Evolutionary conservation across 1,140 invertebrate genomes (phyloP).

Genomic region (Aphidius gifuensis): DNA sequence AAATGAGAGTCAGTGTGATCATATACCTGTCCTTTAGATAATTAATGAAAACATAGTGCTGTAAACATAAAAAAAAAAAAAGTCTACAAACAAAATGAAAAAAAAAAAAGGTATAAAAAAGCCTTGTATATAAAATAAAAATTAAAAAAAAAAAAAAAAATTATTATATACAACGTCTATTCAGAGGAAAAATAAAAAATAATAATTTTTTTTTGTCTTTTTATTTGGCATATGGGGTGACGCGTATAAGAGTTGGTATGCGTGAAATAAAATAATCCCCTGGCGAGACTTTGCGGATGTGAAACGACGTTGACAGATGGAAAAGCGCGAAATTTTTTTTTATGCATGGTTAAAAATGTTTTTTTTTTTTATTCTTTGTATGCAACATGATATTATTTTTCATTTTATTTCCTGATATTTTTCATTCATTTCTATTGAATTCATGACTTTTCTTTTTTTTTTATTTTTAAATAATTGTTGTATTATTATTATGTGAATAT

Average conservation of each 20-base stretch:
- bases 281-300: slow-evolving; percentile 5
- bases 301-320: slow-evolving; percentile 13
- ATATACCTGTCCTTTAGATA: too few species aligned
- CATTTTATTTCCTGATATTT: not conserved
- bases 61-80: too few species aligned
- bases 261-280: slow-evolving; percentile 3
- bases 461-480: not conserved
- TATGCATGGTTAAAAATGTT: not conserved
- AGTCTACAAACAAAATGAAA: too few species aligned
- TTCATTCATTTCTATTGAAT: not conserved
- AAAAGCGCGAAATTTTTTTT: not conserved
- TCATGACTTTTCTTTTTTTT: not conserved
- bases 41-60: too few species aligned
- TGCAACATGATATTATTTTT: not conserved
- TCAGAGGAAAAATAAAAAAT: too few species aligned
- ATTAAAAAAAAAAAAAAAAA: too few species aligned
- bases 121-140: too few species aligned
- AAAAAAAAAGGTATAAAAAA: too few species aligned
- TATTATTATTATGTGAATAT: not conserved
- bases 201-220: too few species aligned
- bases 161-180: too few species aligned
- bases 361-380: not conserved
- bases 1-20: too few species aligned
- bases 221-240: too few species aligned
- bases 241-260: not conserved